Conservation (phyloP, 2,113 vertebrate genomes). For the Daphoenositta chrysoptera region DNA sequence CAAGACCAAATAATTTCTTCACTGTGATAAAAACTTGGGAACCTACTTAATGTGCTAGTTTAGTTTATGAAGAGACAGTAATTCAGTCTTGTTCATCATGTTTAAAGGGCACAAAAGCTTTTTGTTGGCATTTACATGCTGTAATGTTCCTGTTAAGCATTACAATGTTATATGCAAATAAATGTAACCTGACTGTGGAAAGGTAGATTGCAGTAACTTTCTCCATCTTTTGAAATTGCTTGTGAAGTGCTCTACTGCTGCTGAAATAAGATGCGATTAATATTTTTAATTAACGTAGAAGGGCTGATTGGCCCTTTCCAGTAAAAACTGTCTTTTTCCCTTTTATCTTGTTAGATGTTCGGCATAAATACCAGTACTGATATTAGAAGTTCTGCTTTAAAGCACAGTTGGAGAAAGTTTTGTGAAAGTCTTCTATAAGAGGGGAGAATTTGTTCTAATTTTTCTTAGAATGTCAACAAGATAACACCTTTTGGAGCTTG, state of each 20-base stretch:
- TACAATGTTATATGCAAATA: neutral
- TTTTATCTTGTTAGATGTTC: neutral
- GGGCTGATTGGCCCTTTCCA: neutral
- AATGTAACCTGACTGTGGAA: neutral
- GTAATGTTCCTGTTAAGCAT: neutral
- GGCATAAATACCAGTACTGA: neutral
- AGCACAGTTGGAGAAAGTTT: neutral
- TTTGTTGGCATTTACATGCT: neutral
- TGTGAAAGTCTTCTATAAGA: rapidly evolving
- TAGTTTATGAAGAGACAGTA: neutral
- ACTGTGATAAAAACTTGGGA: neutral
- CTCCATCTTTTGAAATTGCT: neutral
- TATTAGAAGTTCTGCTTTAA: neutral
- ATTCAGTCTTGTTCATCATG: rapidly evolving
- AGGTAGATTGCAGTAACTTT: neutral
- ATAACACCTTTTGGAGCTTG: neutral
- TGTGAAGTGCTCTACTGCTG: neutral
- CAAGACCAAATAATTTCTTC: neutral
- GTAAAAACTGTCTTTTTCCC: neutral
- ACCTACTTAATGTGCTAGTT: neutral
- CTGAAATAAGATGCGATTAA: neutral
- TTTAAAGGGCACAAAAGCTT: neutral
- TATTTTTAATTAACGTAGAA: neutral
- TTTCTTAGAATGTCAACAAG: neutral
- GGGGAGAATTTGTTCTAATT: neutral